Evolutionary conservation across 2,113 vertebrate species (phyloP).

Genomic region (Nipponia nippon): DNA sequence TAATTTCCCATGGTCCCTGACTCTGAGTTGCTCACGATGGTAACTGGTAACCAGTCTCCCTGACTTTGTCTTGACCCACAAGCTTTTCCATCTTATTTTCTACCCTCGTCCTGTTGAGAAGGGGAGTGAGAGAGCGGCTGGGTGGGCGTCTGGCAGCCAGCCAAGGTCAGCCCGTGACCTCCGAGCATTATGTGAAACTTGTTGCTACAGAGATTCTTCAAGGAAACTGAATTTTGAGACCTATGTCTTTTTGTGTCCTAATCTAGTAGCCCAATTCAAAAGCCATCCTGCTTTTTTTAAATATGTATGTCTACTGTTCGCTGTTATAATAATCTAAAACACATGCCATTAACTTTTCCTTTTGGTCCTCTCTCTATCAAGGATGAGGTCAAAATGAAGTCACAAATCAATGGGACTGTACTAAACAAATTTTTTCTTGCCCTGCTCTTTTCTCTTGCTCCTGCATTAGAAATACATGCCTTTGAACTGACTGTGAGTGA

Average conservation of each 20-base stretch:
- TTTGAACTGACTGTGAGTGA: background rate
- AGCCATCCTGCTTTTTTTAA: background rate
- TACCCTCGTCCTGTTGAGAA: background rate
- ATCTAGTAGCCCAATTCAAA: background rate
- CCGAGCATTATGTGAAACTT: fast-evolving
- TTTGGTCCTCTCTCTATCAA: background rate
- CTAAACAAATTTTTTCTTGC: background rate
- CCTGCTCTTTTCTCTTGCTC: background rate
- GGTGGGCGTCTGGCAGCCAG: background rate
- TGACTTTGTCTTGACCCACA: fast-evolving
- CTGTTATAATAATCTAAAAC: background rate
- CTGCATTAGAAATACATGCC: background rate
- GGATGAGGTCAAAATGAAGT: background rate
- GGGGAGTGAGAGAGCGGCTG: background rate
- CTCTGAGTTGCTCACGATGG: background rate
- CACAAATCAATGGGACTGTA: background rate
- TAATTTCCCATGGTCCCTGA: background rate
- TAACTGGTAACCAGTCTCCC: background rate
- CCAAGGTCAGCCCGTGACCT: fast-evolving
- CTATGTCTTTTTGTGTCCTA: background rate
- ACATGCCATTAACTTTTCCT: background rate
- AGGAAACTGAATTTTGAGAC: background rate
- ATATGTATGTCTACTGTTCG: background rate
- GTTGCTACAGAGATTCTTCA: background rate
- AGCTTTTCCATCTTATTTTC: background rate